Base-by-base conservation (phyloP, 2,888 invertebrate species). In the Thysanoteuthis rhombus region DNA sequence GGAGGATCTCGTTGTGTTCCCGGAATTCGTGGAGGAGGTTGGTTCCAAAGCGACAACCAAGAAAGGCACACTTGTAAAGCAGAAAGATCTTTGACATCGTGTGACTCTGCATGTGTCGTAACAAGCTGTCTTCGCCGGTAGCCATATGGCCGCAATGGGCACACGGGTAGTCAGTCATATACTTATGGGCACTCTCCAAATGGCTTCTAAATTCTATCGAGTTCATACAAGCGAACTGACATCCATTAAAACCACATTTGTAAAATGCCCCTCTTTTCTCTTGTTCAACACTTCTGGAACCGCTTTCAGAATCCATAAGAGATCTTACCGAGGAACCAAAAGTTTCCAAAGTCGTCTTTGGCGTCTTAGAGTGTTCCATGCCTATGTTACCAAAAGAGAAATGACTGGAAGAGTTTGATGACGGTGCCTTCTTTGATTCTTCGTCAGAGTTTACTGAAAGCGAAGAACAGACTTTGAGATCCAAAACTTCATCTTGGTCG, bases 131-230 rank as follows among this genome's bases (percentile, higher is more conserved):
- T 93, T 96, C 96, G 42, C 94, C 95, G 36, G 94, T 95, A 45
- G 95, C 95, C 89, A 95, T 95, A n/a, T 95, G 95, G 1, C 96
- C 96, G 94, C 96, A 96, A 94, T 96, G 95, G 52, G 95, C 95
- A 94, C 96, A 96, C 19, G 95, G 94, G 94, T 95, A 96, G 89
- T 94, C 94, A 36, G 94, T 94, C 89, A 95, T 95, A 52, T 94
- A 94, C 22, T 93, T 92, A 94, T 96, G 96, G 40, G 95, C 94
- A 36, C 93, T 94, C 38, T 94, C 93, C 22, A 96, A 93, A 93
- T 96, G 96, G 38, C 95, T 95, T 47, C 95, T 94, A 93, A 96
- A 96, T 58, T 95, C 95, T 8, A 93, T 93, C 28, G 96, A 95
- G n/a, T 94, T 95, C 45, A 95, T 90, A 16, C 95, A 94, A 42